Base-by-base conservation (phyloP, 2,113 vertebrate species). In the Cryptoleucopteryx plumbea region DNA sequence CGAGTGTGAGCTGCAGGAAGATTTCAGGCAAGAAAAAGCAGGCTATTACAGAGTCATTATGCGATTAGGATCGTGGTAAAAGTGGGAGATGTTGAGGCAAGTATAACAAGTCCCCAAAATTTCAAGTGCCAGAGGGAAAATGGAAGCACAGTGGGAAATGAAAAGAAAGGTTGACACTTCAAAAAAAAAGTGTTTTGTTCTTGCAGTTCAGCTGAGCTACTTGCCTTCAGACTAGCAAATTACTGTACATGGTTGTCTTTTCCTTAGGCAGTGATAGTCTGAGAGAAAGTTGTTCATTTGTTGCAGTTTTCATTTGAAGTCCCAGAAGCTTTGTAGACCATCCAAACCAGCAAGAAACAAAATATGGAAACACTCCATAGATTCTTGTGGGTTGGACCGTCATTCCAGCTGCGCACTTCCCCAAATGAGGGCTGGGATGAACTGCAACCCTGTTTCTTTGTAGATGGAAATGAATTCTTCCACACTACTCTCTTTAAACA, bases 371-470 rank as follows among this genome's bases (percentile, higher is more conserved):
- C 6, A 2, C 59, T 66, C 15, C 42, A 9, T 70, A 32, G n/a
- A 7, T 55, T 61, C 25, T 42, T 0, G 0, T 19, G 47, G 17
- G 11, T 11, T 29, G 25, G n/a, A 16, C 47, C 15, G 10, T 55
- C 34, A 4, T n/a, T 83, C 34, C 61, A 58, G 42, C 63, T 31
- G 16, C 2, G 0, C 20, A 26, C n/a, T 43, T 88, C 31, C 34
- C 27, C 34, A 36, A 11, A 5, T 6, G 63, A 20, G 8, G 58
- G n/a, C 71, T 48, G 31, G n/a, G 27, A 31, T 66, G 48, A 68
- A 12, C 65, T 22, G 43, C 82, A 52, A 10, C 10, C 29, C 32
- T 27, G 0, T 62, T 50, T 38, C 70, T 40, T 55, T 61, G 71
- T 45, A 40, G 77, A 18, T 50, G 20, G 56, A 62, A 82, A 38